These are phyloP conservation scores for Oligia latruncula DNA, from an alignment of 2,888 invertebrate genomes.

Conservation along the genomic window DNA sequence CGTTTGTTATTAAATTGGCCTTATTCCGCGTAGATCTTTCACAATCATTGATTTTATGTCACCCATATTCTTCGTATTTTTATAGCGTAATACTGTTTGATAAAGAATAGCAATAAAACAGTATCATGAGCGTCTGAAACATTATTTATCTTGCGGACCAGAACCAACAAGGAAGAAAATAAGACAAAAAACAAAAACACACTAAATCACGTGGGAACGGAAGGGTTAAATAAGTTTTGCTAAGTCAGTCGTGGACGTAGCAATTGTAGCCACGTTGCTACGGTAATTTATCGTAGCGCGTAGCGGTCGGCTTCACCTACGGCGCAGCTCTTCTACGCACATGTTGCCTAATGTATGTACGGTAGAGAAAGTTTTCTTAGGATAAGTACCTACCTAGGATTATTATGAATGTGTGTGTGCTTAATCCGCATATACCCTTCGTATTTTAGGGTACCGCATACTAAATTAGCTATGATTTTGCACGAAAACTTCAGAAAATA, in stretches of 20 bases:
- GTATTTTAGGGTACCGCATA: constrained; percentile 24
- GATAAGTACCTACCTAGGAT: constrained; percentile 53
- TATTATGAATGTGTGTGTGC: constrained; percentile 52
- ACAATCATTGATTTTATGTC: constrained; percentile 31
- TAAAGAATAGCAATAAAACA: constrained; percentile 51
- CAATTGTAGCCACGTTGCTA: constrained; percentile 61
- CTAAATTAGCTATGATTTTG: constrained; percentile 6
- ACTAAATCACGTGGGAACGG: constrained; percentile 49
- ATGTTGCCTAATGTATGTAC: constrained; percentile 65
- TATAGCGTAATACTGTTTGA: constrained; percentile 39
- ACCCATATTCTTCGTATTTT: constrained; percentile 32
- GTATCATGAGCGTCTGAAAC: constrained; percentile 14
- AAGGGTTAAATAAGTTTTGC: constrained; percentile 60
- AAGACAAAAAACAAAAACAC: constrained; percentile 59
- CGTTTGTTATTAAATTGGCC: constrained; percentile 27
- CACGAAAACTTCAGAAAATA: neutral
- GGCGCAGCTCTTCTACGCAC: constrained; percentile 68
- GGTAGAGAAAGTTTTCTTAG: constrained; percentile 66
- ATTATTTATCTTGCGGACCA: constrained; percentile 42
- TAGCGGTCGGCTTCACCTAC: constrained; percentile 64
- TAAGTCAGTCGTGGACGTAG: constrained; percentile 57
- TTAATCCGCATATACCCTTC: constrained; percentile 26
- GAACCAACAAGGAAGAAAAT: constrained; percentile 36
- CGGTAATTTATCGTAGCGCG: constrained; percentile 60
- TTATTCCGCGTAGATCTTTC: constrained; percentile 7